Evolutionary conservation across 2,797 vertebrate species (phyloP).

Genomic region (Bradypodion ventrale): DNA sequence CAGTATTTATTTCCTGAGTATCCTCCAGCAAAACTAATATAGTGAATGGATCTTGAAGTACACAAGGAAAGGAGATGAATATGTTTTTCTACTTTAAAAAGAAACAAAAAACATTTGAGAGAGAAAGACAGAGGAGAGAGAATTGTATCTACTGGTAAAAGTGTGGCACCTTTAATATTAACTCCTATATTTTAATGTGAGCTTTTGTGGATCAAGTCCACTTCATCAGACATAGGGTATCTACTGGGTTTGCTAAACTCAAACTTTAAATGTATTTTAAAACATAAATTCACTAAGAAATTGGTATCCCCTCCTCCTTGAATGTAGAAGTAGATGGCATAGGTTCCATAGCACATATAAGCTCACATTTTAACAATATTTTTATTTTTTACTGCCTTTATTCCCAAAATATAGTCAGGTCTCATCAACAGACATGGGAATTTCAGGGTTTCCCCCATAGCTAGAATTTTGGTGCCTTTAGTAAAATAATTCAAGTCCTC

Average conservation of each 20-base stretch:
- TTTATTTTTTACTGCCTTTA: neutral
- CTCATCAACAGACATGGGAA: neutral
- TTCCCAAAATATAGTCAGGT: neutral
- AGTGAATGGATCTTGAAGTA: conserved; percentile 42
- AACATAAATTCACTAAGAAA: neutral
- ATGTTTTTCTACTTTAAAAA: neutral
- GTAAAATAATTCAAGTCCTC: too few relatives aligned
- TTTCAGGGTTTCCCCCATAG: too few relatives aligned
- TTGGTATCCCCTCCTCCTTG: neutral
- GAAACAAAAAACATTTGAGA: conserved; percentile 10
- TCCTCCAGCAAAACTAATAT: conserved; percentile 31
- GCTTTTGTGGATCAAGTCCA: too few relatives aligned
- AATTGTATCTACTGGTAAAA: too few relatives aligned
- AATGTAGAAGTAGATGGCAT: neutral
- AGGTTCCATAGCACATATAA: neutral
- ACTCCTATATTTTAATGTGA: too few relatives aligned
- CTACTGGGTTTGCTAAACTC: conserved; percentile 3
- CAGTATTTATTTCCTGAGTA: conserved; percentile 8
- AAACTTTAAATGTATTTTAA: conserved; percentile 7
- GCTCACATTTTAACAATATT: neutral
- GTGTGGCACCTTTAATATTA: too few relatives aligned
- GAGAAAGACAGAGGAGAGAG: neutral
- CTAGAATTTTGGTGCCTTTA: too few relatives aligned
- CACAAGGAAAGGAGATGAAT: neutral
- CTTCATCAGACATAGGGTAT: too few relatives aligned